Evolutionary conservation across 2,113 vertebrate genomes (phyloP).

Genomic region (Poicephalus meyeri): DNA sequence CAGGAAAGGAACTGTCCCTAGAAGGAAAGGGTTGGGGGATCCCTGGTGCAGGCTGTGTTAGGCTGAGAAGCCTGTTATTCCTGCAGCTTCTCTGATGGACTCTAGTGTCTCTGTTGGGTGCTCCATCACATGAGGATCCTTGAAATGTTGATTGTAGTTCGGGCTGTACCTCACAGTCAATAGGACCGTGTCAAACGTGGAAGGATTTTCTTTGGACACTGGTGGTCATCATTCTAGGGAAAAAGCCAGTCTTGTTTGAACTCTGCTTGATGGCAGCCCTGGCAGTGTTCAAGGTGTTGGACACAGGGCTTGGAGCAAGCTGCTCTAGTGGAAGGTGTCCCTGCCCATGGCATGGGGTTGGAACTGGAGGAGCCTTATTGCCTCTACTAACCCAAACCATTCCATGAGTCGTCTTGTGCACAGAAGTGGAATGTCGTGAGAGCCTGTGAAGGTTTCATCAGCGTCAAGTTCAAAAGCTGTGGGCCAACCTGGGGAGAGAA

Average conservation of each 20-base stretch:
- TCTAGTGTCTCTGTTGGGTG: background rate
- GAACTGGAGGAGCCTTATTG: background rate
- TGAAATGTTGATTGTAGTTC: background rate
- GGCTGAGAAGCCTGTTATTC: background rate
- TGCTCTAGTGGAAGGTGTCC: background rate
- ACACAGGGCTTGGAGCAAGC: background rate
- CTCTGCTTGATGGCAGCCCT: background rate
- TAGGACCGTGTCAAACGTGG: rapidly evolving
- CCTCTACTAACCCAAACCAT: background rate
- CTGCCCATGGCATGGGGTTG: background rate
- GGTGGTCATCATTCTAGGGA: background rate
- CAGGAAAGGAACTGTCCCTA: background rate
- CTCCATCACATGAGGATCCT: background rate
- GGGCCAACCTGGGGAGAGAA: background rate
- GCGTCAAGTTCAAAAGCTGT: background rate
- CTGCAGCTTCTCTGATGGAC: background rate
- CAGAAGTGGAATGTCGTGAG: background rate
- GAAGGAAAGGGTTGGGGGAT: background rate
- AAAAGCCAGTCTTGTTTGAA: background rate
- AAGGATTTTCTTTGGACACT: background rate
- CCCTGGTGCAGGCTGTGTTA: background rate
- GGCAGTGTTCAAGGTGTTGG: background rate
- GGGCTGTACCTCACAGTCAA: background rate
- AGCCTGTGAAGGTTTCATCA: background rate
- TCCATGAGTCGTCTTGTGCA: background rate